These are phyloP conservation scores for Rhinopithecus roxellana DNA, from an alignment of 2,113 vertebrate species.

Conservation along the genomic window DNA sequence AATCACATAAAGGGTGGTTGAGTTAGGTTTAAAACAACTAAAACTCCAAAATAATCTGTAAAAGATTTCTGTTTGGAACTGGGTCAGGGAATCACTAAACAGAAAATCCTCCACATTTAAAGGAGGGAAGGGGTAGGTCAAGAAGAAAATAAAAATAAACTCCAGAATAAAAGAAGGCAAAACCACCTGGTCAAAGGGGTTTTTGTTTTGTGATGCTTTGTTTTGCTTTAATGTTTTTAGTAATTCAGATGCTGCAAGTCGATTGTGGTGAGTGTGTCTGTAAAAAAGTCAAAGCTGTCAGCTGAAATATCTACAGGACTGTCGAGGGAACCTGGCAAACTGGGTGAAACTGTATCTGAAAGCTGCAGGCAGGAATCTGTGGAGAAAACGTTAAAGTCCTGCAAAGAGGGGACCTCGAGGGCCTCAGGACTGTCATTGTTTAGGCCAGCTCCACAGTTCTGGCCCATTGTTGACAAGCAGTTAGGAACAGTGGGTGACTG, in stretches of 20 bases:
- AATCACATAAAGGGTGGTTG: slow-evolving; percentile 83
- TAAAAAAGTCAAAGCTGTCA: slow-evolving; percentile 97
- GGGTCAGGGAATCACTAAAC: slow-evolving; percentile 79
- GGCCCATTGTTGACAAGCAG: slow-evolving; percentile 94
- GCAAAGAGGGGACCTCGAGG: slow-evolving; percentile 92
- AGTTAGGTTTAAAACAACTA: slow-evolving; percentile 84
- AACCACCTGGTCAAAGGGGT: slow-evolving; percentile 77
- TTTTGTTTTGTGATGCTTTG: slow-evolving; percentile 84
- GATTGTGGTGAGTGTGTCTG: slow-evolving; percentile 96
- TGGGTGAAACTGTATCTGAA: slow-evolving; percentile 95
- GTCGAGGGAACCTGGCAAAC: slow-evolving; percentile 92
- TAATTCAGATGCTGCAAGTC: slow-evolving; percentile 96
- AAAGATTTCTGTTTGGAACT: slow-evolving; percentile 79
- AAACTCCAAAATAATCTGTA: slow-evolving; percentile 82
- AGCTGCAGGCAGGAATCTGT: slow-evolving; percentile 96
- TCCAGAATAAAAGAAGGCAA: slow-evolving; percentile 73
- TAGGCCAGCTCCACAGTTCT: slow-evolving; percentile 96
- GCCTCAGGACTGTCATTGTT: slow-evolving; percentile 94
- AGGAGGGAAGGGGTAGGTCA: slow-evolving; percentile 54
- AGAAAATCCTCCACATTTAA: slow-evolving; percentile 83
- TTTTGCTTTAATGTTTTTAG: slow-evolving; percentile 87
- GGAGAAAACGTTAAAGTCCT: slow-evolving; percentile 94
- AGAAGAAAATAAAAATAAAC: slow-evolving; percentile 71
- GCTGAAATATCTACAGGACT: slow-evolving; percentile 93
- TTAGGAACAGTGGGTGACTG: slow-evolving; percentile 94